A percentile compares a stretch with the other conserved stretches of the same genome.
These are phyloP conservation scores for Trichomalopsis sarcophagae DNA, from an alignment of 1,140 invertebrate genomes.

Conservation along the genomic window DNA sequence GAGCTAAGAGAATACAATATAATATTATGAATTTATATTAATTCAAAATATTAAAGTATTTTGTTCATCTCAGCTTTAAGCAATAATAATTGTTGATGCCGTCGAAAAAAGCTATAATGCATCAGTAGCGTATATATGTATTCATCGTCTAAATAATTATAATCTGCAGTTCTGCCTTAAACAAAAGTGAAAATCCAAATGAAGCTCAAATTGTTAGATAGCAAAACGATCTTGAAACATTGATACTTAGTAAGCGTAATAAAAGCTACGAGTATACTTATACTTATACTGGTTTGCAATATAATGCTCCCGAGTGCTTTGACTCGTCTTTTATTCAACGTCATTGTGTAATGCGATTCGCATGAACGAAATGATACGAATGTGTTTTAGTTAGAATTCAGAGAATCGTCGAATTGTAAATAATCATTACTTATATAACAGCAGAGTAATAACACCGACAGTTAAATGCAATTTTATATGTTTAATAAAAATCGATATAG, in stretches of 20 bases:
- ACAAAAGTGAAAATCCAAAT: background rate
- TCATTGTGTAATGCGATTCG: conserved; percentile 26
- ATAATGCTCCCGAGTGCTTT: background rate
- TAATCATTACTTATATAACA: conserved; percentile 28
- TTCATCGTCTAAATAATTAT: background rate
- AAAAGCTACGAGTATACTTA: background rate
- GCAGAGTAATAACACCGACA: background rate
- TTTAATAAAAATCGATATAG: conserved; percentile 42
- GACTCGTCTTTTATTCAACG: background rate
- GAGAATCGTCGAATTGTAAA: conserved; percentile 32
- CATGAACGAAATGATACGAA: background rate
- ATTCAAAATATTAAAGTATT: background rate
- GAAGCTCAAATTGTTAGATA: background rate
- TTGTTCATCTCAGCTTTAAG: background rate
- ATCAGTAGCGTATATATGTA: background rate
- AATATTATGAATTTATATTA: background rate
- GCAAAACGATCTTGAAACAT: background rate
- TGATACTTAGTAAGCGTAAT: background rate
- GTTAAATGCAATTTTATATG: conserved; percentile 41
- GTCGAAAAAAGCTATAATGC: background rate
- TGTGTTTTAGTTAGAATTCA: conserved; percentile 15
- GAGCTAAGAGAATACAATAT: background rate
- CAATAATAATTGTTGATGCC: background rate
- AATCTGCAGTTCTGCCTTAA: background rate
- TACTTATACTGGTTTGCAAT: background rate